These are phyloP conservation scores for Desmophyllum pertusum DNA, from an alignment of 92 coral and sea anemone species.

Conservation along the genomic window DNA sequence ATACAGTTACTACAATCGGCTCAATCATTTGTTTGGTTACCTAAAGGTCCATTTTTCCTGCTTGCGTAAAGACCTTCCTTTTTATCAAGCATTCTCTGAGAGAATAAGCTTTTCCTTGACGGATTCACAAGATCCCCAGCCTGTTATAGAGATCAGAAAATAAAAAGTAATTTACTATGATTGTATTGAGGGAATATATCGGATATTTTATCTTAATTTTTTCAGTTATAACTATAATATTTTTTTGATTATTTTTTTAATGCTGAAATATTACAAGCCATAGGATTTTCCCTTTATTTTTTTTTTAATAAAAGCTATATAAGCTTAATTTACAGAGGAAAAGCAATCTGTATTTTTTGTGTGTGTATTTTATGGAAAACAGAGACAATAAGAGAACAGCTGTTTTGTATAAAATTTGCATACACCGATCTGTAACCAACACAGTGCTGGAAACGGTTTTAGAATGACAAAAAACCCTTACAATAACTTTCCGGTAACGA, in stretches of 20 bases:
- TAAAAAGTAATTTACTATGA: background rate
- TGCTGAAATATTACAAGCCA: background rate
- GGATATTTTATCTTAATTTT: too few species aligned
- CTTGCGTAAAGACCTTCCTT: slow-evolving; percentile 87
- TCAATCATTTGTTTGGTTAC: slow-evolving; percentile 30
- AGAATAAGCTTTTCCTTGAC: slow-evolving; percentile 73
- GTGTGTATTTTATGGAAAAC: background rate
- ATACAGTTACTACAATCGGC: background rate
- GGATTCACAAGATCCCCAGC: slow-evolving; percentile 97
- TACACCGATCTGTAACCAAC: background rate
- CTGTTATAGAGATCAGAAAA: slow-evolving; percentile 37
- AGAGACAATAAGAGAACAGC: background rate
- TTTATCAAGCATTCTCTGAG: slow-evolving; percentile 88
- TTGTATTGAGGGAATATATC: too few species aligned
- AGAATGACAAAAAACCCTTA: slow-evolving; percentile 5
- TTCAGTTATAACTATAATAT: too few species aligned
- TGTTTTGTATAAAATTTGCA: slow-evolving; percentile 34
- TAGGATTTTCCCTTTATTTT: background rate
- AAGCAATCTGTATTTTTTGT: background rate
- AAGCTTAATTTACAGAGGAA: background rate
- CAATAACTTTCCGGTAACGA: slow-evolving; percentile 5
- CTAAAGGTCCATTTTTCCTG: slow-evolving; percentile 86
- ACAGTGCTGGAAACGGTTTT: background rate
- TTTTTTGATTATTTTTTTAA: too few species aligned
- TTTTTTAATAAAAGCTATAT: background rate